These are phyloP conservation scores for Zaprionus bogoriensis DNA, from an alignment of 2,888 invertebrate genomes.

Conservation along the genomic window DNA sequence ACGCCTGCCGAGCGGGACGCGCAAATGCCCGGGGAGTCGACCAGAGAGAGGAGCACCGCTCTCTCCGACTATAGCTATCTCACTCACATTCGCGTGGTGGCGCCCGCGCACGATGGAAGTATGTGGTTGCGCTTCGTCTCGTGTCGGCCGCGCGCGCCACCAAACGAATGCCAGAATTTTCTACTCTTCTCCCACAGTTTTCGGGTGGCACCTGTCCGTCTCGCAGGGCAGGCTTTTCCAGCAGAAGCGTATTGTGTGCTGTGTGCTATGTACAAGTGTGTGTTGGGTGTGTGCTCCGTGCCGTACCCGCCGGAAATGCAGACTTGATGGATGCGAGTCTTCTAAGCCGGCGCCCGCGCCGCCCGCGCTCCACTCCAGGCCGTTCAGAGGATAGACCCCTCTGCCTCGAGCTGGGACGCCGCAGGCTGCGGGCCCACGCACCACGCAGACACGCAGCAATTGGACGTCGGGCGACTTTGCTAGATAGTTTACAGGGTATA, in stretches of 20 bases:
- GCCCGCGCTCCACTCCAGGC: not conserved
- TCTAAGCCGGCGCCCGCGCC: conserved; percentile 4
- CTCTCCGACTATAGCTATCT: conserved; percentile 24
- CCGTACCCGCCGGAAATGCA: conserved; percentile 11
- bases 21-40: conserved; percentile 2
- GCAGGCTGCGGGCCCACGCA: conserved; percentile 9
- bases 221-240: conserved; percentile 30
- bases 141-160: conserved; percentile 23
- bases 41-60: conserved; percentile 27
- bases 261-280: conserved; percentile 1
- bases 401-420: no score
- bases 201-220: conserved; percentile 29
- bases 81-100: conserved; percentile 55
- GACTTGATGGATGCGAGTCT: conserved; percentile 33
- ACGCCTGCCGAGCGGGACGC: conserved; percentile 41
- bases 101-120: conserved; percentile 53
- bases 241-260: conserved; percentile 27
- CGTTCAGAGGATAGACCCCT: no score
- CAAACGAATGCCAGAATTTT: conserved; percentile 34
- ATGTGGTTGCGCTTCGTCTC: conserved; percentile 55
- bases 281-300: not conserved
- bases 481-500: not conserved
- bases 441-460: conserved; percentile 2
- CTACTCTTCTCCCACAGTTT: not conserved
- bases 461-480: conserved; percentile 1